Percentiles rank a stretch among this genome's conserved stretches.
phyloP scores from a whole-genome alignment of 2,888 invertebrate species.

The Lithophane semibrunnea region DNA sequence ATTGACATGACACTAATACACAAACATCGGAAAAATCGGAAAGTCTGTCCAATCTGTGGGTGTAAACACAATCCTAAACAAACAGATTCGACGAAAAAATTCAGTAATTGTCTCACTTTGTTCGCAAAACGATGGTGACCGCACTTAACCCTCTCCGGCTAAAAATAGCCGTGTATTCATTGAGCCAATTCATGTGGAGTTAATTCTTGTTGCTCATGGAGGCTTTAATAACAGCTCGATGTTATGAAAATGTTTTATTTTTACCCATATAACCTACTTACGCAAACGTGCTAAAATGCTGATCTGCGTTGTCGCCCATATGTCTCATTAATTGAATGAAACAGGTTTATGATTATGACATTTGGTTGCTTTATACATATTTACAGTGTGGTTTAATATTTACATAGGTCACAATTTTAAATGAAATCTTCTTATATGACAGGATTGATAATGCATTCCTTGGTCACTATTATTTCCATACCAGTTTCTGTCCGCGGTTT shows the following conservation, averaged over 20 bases:
- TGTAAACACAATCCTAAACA: slow-evolving; percentile 61
- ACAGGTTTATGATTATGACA: background rate
- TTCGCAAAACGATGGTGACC: slow-evolving; percentile 60
- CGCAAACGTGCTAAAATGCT: slow-evolving; percentile 10
- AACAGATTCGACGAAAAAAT: slow-evolving; percentile 50
- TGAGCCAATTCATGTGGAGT: slow-evolving; percentile 65
- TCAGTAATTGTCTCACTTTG: slow-evolving; percentile 65
- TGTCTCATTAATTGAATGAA: slow-evolving; percentile 1
- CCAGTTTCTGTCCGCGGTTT: too few species aligned
- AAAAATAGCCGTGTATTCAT: slow-evolving; percentile 72
- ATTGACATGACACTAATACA: slow-evolving; percentile 36
- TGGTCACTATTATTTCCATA: background rate
- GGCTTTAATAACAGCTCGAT: slow-evolving; percentile 62
- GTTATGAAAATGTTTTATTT: slow-evolving; percentile 64
- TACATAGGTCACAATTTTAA: background rate
- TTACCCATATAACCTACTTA: slow-evolving; percentile 36
- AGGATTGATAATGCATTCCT: background rate
- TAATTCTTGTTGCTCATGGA: slow-evolving; percentile 60
- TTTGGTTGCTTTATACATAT: background rate
- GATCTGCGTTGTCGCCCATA: background rate
- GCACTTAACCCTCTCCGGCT: slow-evolving; percentile 68
- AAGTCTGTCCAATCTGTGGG: slow-evolving; percentile 41
- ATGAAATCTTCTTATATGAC: background rate
- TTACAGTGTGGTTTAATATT: background rate
- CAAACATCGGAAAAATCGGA: slow-evolving; percentile 34